Evolutionary conservation across 2,888 invertebrate species (phyloP).

Genomic region (Agrochola lychnidis): DNA sequence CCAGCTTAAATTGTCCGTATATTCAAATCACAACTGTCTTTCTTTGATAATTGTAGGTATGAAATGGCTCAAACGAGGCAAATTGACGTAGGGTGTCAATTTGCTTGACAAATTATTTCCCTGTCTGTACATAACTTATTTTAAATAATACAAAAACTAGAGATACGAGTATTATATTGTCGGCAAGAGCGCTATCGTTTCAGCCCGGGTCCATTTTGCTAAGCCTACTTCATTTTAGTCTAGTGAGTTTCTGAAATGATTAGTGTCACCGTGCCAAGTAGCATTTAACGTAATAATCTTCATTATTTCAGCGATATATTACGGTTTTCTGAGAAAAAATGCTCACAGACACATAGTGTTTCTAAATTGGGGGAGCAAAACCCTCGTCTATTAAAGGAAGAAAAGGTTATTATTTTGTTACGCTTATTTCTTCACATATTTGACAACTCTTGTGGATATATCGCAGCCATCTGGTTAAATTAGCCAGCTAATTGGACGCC

Average conservation of each 20-base stretch:
- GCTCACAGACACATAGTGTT: neutral
- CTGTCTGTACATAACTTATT: neutral
- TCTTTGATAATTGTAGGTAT: too few species aligned
- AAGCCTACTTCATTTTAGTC: slow-evolving; percentile 6
- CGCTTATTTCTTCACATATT: too few species aligned
- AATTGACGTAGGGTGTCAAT: too few species aligned
- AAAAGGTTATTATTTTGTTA: too few species aligned
- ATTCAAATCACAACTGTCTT: too few species aligned
- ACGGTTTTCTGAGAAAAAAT: neutral
- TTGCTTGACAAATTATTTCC: too few species aligned
- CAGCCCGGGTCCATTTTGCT: neutral
- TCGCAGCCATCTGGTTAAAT: too few species aligned
- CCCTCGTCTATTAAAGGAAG: too few species aligned
- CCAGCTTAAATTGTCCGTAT: too few species aligned
- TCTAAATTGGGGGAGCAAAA: neutral
- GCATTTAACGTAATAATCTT: neutral
- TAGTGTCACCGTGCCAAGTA: neutral
- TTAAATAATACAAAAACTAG: neutral
- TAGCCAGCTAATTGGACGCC: too few species aligned
- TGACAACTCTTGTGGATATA: too few species aligned
- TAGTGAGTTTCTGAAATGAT: slow-evolving; percentile 8
- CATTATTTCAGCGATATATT: neutral
- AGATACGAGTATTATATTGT: neutral
- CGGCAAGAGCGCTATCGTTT: neutral
- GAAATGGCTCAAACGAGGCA: too few species aligned